Percentiles rank a stretch among this genome's conserved stretches.
Conservation (phyloP, 2,888 invertebrate species). For the Holacanthella duospinosa region DNA sequence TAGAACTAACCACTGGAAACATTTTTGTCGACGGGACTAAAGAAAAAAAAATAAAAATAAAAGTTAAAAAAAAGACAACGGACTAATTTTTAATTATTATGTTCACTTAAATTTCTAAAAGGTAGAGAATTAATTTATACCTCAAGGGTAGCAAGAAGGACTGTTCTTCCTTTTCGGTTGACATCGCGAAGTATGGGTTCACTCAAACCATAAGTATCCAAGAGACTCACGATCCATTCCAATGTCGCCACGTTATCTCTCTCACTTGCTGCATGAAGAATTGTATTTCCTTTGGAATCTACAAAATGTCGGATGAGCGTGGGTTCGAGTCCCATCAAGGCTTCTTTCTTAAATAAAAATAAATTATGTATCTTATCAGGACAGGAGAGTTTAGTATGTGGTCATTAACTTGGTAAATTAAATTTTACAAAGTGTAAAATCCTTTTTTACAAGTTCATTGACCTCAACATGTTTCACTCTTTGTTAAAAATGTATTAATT, state of each 20-base stretch:
- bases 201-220: conserved; percentile 36
- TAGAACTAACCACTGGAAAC: conserved; percentile 41
- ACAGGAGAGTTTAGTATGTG: background rate
- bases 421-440: too few species aligned
- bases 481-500: too few species aligned
- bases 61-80: background rate
- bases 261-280: conserved; percentile 41
- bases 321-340: conserved; percentile 40
- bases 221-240: conserved; percentile 40
- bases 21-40: conserved; percentile 40
- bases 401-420: too few species aligned
- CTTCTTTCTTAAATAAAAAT: conserved; percentile 36
- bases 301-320: conserved; percentile 42
- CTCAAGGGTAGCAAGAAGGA: conserved; percentile 41
- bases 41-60: conserved; percentile 12
- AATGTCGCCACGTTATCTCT: conserved; percentile 40
- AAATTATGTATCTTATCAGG: background rate
- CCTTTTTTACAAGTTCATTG: too few species aligned
- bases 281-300: conserved; percentile 41
- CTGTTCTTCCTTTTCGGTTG: conserved; percentile 41
- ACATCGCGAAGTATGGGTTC: conserved; percentile 41
- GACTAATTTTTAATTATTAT: too few species aligned
- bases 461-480: too few species aligned
- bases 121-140: conserved; percentile 31
- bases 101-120: conserved; percentile 5